Percentiles rank a stretch among this genome's conserved stretches.
These are phyloP conservation scores for Apeltes quadracus DNA, from an alignment of 2,113 vertebrate genomes.

Conservation along the genomic window DNA sequence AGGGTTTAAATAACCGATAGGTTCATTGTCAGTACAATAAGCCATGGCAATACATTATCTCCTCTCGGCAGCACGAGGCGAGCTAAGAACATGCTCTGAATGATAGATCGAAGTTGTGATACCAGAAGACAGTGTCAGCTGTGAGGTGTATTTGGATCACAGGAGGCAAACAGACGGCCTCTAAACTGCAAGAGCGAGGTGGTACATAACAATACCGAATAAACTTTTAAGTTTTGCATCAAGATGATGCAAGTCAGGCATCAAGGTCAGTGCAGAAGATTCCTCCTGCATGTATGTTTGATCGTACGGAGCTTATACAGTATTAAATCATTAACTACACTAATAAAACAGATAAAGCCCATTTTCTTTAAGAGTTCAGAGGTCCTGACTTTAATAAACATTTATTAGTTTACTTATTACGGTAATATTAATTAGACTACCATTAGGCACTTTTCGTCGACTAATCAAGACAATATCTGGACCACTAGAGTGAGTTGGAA, in stretches of 20 bases:
- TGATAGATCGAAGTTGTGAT: not conserved
- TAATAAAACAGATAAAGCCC: not conserved
- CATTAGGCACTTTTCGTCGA: not conserved
- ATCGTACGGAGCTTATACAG: not conserved
- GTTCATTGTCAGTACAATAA: conserved; percentile 38
- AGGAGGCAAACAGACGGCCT: not conserved
- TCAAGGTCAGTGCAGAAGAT: conserved; percentile 11
- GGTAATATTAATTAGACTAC: not conserved
- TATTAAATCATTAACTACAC: not conserved
- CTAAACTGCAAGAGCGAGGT: not conserved
- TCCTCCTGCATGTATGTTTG: not conserved
- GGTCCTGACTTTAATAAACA: not conserved
- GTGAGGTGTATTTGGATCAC: conserved; percentile 8
- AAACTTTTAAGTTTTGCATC: not conserved
- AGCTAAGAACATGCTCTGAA: not conserved
- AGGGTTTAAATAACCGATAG: conserved; percentile 58
- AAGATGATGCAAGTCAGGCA: conserved; percentile 5
- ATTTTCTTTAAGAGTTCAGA: not conserved
- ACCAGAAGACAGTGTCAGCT: not conserved
- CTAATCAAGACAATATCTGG: not conserved
- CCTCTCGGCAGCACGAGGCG: not conserved
- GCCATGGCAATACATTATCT: conserved; percentile 48
- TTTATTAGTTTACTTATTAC: not conserved
- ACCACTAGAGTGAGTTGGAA: not conserved
- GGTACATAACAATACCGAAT: not conserved